phyloP scores from a whole-genome alignment of 2,797 vertebrate species.

The Leontopithecus rosalia region DNA sequence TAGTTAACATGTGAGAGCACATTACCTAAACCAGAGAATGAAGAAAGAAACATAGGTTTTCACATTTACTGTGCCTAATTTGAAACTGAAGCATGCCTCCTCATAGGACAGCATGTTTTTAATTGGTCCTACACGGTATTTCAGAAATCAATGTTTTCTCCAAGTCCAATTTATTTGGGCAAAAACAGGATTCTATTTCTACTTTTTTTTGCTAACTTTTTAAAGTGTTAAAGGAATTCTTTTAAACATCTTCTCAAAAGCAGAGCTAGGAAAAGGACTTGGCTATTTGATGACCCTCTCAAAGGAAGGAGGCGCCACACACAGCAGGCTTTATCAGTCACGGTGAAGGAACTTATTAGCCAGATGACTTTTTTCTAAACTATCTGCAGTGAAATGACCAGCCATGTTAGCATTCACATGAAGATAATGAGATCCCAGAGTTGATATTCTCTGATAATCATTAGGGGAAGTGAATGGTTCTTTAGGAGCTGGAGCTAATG shows the following conservation, averaged over 20 bases:
- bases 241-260: neutral
- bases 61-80: neutral
- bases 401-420: neutral
- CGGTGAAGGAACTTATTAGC: neutral
- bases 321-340: neutral
- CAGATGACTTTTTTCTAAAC: neutral
- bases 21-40: neutral
- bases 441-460: conserved; percentile 24
- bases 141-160: neutral
- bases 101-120: neutral
- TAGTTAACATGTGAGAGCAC: neutral
- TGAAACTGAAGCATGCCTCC: neutral
- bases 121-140: neutral
- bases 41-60: neutral
- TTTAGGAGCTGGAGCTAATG: neutral
- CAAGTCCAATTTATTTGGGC: neutral
- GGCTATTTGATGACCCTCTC: neutral
- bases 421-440: conserved; percentile 44
- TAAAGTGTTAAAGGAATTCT: neutral
- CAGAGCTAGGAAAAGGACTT: neutral
- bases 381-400: neutral
- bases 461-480: conserved; percentile 12
- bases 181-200: neutral
- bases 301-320: neutral
- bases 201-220: neutral